Percentiles rank a stretch among this genome's conserved stretches.
These are phyloP conservation scores for Stenoptilia bipunctidactyla DNA, from an alignment of 2,888 invertebrate species.

Conservation along the genomic window DNA sequence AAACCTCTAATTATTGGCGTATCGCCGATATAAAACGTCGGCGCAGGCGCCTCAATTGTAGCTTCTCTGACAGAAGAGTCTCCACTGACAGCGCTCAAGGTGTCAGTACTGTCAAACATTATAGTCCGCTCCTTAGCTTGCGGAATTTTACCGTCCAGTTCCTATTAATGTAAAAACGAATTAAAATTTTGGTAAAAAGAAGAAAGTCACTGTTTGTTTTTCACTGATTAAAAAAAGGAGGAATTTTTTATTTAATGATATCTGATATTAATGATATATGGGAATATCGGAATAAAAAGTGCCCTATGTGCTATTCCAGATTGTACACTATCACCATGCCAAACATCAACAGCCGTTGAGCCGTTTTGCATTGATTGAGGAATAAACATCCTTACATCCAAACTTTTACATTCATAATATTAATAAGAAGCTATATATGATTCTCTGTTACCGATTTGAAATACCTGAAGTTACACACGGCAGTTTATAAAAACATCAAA, in stretches of 20 bases:
- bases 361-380: too few species aligned
- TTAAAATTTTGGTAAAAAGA: too few species aligned
- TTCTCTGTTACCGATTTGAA: too few species aligned
- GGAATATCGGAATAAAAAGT: too few species aligned
- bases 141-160: conserved; percentile 48
- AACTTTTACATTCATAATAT: too few species aligned
- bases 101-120: conserved; percentile 65
- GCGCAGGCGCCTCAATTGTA: conserved; percentile 47
- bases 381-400: too few species aligned
- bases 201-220: too few species aligned
- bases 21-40: conserved; percentile 64
- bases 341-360: background rate
- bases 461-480: too few species aligned
- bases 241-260: background rate
- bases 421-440: background rate
- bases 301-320: too few species aligned
- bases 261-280: background rate
- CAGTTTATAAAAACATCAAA: too few species aligned
- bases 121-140: conserved; percentile 60
- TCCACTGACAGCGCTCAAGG: conserved; percentile 56
- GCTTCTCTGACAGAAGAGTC: conserved; percentile 54
- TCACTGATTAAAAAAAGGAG: too few species aligned
- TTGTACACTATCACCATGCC: background rate
- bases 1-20: conserved; percentile 61
- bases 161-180: conserved; percentile 37